Evolutionary conservation across 1,140 invertebrate genomes (phyloP), one percentile per base, ranked within the genome.

Genomic region (Diorhabda elongata): DNA sequence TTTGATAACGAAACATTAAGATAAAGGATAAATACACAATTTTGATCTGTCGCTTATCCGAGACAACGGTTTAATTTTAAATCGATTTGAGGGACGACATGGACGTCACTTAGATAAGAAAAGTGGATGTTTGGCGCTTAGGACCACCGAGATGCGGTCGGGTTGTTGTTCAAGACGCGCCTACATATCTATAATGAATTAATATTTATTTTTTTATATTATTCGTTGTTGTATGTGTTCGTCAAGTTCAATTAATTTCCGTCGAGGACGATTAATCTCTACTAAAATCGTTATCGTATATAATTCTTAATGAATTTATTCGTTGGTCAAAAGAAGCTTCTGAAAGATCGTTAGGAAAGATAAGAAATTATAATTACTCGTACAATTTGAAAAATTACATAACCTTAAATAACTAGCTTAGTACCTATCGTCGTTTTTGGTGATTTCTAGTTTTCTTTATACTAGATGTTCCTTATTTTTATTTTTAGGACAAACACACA

Each of bases 61-160:
- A 57, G 69, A 79, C 78, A 79, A 75, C 71, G 71, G 71, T 78
- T 79, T 79, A 79, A 79, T 79, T 79, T 79, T 79, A 78, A 79
- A 79, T 79, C 76, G 78, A 79, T 79, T 79, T 79, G 75, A 77
- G 74, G 71, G 71, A 71, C 64, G 26, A 72, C 70, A 75, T 58
- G 74, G 67, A 61, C 64, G 58, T 62, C 43, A 58, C 65, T 69
- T 67, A 67, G 66, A 67, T 67, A 67, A 67, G 66, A n/a, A 47
- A 56, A 42, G 26, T n/a, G 57, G 66, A 58, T 52, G 66, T 67
- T 69, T 45, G 70, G 67, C 62, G 64, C 47, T 4, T 8, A 52
- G 47, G 47, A 52, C 47, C 47, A 52, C 47, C 47, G 6, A 52
- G 6, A 52, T 52, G n/a, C 47, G 26, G 26, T 26, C 26, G 26